Percentiles rank a stretch among this genome's conserved stretches.
Evolutionary conservation across 2,888 invertebrate species (phyloP).

Genomic region (Tenodera sinensis): DNA sequence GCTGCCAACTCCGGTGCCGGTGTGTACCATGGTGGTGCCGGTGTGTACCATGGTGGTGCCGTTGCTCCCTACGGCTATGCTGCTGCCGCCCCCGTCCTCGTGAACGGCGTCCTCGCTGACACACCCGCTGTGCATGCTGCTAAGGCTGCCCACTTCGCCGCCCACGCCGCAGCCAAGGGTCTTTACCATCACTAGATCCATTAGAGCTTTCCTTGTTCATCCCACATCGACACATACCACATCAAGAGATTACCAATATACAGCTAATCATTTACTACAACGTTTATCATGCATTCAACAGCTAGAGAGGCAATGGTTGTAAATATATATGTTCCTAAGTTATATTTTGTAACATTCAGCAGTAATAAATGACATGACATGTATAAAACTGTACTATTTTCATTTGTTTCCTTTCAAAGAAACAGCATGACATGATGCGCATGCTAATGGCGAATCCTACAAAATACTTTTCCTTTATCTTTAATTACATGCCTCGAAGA

Average conservation of each 20-base stretch:
- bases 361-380: not conserved
- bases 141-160: slow-evolving; percentile 51
- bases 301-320: not conserved
- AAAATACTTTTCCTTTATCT: too few relatives aligned
- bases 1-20: not conserved
- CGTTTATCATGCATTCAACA: not conserved
- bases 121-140: slow-evolving; percentile 52
- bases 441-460: too few relatives aligned
- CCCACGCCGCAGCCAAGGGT: slow-evolving; percentile 40
- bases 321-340: not conserved
- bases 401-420: not conserved
- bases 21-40: slow-evolving; percentile 27
- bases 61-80: slow-evolving; percentile 38
- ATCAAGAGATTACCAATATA: not conserved
- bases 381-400: not conserved
- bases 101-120: not conserved
- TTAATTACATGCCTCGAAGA: too few relatives aligned
- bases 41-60: slow-evolving; percentile 26
- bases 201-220: not conserved
- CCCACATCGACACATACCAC: not conserved
- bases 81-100: slow-evolving; percentile 26
- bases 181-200: not conserved
- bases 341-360: not conserved
- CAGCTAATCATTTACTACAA: not conserved
- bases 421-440: too few relatives aligned